phyloP scores from a whole-genome alignment of 2,113 vertebrate genomes.

The Pachycephala philippinensis region DNA sequence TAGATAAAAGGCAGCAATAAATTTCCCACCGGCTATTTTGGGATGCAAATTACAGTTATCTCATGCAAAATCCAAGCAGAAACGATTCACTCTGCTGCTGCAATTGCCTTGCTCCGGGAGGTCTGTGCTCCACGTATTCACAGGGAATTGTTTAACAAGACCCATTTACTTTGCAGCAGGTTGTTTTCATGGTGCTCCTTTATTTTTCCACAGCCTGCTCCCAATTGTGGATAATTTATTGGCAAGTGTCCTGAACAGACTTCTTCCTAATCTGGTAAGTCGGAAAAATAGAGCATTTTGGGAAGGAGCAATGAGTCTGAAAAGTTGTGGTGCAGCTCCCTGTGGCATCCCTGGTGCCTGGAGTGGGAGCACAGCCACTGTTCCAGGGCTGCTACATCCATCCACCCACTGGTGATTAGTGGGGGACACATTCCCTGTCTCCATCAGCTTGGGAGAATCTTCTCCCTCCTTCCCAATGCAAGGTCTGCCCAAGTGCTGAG shows the following conservation, averaged over 20 bases:
- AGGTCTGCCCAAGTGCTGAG: neutral
- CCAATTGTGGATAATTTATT: slow-evolving; percentile 73
- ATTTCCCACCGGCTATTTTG: slow-evolving; percentile 23
- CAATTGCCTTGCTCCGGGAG: neutral
- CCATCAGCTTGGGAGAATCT: neutral
- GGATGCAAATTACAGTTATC: slow-evolving; percentile 41
- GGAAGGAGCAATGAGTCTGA: neutral
- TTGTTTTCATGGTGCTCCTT: neutral
- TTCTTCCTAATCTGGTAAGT: slow-evolving; percentile 68
- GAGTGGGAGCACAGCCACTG: rapidly evolving
- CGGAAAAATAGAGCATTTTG: neutral
- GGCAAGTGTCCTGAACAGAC: slow-evolving; percentile 63
- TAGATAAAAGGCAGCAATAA: slow-evolving; percentile 2
- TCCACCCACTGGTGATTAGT: neutral
- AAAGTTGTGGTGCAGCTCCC: neutral
- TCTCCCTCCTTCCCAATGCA: rapidly evolving
- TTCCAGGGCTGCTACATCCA: neutral
- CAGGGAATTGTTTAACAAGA: slow-evolving; percentile 24
- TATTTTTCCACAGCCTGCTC: slow-evolving; percentile 64
- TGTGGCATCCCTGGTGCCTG: rapidly evolving
- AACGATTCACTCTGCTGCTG: neutral
- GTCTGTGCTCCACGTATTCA: neutral
- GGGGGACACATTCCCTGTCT: neutral
- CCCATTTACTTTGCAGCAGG: slow-evolving; percentile 1
- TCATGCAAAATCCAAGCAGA: slow-evolving; percentile 12